These are phyloP conservation scores for Lasioglossum pauxillum DNA, from an alignment of 2,888 invertebrate species.

Conservation along the genomic window DNA sequence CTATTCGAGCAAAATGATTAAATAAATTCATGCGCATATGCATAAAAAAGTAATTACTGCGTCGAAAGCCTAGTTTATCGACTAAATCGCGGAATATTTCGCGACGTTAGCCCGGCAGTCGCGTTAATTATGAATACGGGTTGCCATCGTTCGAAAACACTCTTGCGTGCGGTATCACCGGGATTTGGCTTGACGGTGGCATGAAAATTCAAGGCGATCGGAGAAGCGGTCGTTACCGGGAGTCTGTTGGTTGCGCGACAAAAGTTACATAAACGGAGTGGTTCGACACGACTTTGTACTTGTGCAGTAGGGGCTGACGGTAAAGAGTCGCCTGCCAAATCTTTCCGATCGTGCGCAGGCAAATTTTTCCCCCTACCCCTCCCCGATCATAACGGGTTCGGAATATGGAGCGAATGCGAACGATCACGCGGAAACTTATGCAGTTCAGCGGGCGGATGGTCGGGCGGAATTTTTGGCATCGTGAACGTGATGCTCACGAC, in stretches of 20 bases:
- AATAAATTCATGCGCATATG: background rate
- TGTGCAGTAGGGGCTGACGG: conserved; percentile 16
- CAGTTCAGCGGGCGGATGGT: conserved; percentile 30
- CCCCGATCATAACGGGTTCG: conserved; percentile 42
- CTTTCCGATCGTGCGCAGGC: conserved; percentile 54
- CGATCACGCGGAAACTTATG: conserved; percentile 56
- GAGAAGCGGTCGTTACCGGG: conserved; percentile 8
- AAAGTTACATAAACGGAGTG: conserved; percentile 30
- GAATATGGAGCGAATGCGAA: conserved; percentile 59
- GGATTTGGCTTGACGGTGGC: background rate
- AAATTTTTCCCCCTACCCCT: conserved; percentile 29
- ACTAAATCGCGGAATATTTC: background rate
- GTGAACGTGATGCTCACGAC: conserved; percentile 32
- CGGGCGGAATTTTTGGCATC: conserved; percentile 53
- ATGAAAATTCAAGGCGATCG: conserved; percentile 14
- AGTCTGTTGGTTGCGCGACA: background rate
- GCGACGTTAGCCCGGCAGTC: background rate
- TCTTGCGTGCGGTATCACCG: background rate
- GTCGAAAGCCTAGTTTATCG: background rate
- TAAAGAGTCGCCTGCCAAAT: conserved; percentile 39
- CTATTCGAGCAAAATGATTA: background rate
- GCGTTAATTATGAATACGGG: background rate
- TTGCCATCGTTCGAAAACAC: background rate
- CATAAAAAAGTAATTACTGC: background rate
- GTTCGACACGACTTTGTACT: background rate